phyloP scores from a whole-genome alignment of 2,888 invertebrate species.

The Marronus borbonicus region DNA sequence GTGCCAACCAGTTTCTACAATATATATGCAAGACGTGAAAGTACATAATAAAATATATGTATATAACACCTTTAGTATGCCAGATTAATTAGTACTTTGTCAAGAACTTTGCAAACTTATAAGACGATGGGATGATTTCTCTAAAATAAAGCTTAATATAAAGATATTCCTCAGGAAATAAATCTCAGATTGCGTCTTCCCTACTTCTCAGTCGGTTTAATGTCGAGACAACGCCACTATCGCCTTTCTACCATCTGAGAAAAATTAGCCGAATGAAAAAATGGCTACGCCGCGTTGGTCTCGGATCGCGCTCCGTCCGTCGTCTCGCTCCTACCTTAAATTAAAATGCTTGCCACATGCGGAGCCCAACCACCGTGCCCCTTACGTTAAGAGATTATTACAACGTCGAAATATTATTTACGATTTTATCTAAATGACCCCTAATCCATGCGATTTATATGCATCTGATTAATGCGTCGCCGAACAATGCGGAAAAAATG shows the following conservation, averaged over 20 bases:
- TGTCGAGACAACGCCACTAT: not conserved
- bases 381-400: conserved; percentile 45
- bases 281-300: not conserved
- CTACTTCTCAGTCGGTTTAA: too few relatives aligned
- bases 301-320: not conserved
- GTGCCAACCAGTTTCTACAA: too few relatives aligned
- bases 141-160: too few relatives aligned
- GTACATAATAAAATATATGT: too few relatives aligned
- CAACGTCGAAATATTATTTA: conserved; percentile 44
- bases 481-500: conserved; percentile 41
- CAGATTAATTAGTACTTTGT: too few relatives aligned
- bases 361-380: conserved; percentile 6
- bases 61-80: too few relatives aligned
- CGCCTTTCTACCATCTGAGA: not conserved
- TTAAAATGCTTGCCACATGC: conserved; percentile 50
- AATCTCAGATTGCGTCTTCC: too few relatives aligned
- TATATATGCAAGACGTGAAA: too few relatives aligned
- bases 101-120: too few relatives aligned
- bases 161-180: too few relatives aligned
- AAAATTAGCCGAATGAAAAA: not conserved
- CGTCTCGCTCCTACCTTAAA: not conserved
- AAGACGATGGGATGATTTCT: too few relatives aligned
- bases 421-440: conserved; percentile 42
- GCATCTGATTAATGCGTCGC: conserved; percentile 48
- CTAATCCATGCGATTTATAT: conserved; percentile 48